Evolutionary conservation across 2,113 vertebrate species (phyloP).

Genomic region (Labeo rohita): DNA sequence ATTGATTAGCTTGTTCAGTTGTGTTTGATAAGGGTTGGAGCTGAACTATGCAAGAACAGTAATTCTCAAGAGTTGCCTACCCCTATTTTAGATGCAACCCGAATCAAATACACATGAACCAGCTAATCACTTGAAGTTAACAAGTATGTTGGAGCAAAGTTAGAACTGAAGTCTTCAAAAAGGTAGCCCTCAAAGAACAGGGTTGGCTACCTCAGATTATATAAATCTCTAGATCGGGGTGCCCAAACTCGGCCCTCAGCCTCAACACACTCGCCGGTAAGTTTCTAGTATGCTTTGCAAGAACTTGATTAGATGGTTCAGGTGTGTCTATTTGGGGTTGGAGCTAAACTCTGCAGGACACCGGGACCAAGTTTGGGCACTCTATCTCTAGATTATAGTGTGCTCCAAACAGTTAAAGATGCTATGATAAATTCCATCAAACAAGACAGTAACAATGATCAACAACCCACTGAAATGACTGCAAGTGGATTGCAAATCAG

Average conservation of each 20-base stretch:
- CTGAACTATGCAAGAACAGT: background rate
- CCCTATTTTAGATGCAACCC: background rate
- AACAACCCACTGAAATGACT: background rate
- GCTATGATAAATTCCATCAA: background rate
- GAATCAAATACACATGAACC: background rate
- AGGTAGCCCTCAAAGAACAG: background rate
- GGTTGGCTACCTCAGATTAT: too few species aligned
- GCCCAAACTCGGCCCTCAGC: too few species aligned
- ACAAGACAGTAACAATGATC: background rate
- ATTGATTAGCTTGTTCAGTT: background rate
- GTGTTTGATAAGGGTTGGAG: background rate
- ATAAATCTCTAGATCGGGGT: too few species aligned
- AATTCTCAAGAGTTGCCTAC: background rate
- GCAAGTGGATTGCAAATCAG: too few species aligned
- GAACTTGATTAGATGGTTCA: too few species aligned
- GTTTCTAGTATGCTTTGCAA: too few species aligned
- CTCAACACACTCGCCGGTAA: too few species aligned
- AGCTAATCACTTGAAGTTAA: background rate
- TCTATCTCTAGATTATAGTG: too few species aligned
- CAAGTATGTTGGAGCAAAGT: background rate
- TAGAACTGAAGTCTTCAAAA: background rate
- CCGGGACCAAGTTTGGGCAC: too few species aligned
- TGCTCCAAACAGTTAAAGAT: background rate
- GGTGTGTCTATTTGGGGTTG: too few species aligned
- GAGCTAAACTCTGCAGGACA: too few species aligned